Percentiles rank a stretch among this genome's conserved stretches.
Conservation (phyloP, 2,113 vertebrate species). For the Neolamprologus tretocephalus region DNA sequence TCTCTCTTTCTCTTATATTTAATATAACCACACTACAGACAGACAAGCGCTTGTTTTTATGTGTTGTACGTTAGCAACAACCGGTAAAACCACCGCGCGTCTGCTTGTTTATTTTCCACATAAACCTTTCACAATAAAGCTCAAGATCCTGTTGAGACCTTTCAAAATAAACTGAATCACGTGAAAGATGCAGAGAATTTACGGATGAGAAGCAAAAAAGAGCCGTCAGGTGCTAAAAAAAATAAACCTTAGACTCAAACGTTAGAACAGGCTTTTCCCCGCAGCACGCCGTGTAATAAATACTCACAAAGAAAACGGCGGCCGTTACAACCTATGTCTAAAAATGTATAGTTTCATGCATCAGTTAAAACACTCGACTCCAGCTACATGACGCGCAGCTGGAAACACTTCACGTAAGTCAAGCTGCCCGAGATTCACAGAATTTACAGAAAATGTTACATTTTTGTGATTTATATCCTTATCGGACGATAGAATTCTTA, state of each 20-base stretch:
- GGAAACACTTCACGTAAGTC: accelerated
- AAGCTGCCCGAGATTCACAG: neutral
- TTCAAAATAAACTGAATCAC: too few relatives aligned
- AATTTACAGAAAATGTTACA: neutral
- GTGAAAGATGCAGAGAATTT: too few relatives aligned
- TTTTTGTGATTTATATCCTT: accelerated
- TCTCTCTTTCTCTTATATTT: too few relatives aligned
- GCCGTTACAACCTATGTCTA: accelerated
- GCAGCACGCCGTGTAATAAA: accelerated
- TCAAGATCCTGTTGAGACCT: too few relatives aligned
- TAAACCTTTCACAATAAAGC: too few relatives aligned
- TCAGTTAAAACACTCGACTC: neutral
- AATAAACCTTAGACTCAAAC: neutral
- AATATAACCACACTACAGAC: too few relatives aligned
- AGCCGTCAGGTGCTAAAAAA: accelerated
- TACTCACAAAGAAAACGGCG: neutral
- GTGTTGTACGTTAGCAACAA: too few relatives aligned
- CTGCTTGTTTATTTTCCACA: too few relatives aligned
- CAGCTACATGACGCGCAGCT: accelerated
- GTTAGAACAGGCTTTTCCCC: accelerated
- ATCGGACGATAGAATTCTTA: accelerated
- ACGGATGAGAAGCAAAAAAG: accelerated
- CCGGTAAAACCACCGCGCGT: too few relatives aligned
- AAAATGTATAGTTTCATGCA: neutral
- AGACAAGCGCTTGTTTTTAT: too few relatives aligned